These are phyloP conservation scores for Schmidtea mediterranea DNA, from an alignment of 1,140 invertebrate genomes.

Conservation along the genomic window DNA sequence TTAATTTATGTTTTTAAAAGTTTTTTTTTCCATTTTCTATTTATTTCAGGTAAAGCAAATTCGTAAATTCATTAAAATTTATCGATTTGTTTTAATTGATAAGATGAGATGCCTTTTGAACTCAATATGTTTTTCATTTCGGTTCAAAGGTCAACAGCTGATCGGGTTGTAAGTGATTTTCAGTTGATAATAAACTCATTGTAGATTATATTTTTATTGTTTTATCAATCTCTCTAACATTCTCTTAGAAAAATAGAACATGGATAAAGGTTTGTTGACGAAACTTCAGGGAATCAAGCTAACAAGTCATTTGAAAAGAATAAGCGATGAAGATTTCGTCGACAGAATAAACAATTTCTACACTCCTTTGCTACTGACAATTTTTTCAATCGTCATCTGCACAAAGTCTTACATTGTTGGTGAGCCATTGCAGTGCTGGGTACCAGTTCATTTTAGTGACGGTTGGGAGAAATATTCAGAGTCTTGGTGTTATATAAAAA, in stretches of 20 bases:
- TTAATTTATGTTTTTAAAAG: too few species aligned
- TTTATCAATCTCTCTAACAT: too few species aligned
- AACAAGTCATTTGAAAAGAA: background rate
- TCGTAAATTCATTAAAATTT: too few species aligned
- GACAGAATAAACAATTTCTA: constrained; percentile 3
- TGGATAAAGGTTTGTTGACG: background rate
- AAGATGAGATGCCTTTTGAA: too few species aligned
- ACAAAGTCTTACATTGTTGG: constrained; percentile 5
- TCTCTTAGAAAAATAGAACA: background rate
- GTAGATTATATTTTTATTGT: too few species aligned
- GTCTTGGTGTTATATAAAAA: background rate
- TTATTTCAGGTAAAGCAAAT: too few species aligned
- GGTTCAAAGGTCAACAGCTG: too few species aligned
- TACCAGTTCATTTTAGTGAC: constrained; percentile 10
- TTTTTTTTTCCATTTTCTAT: too few species aligned
- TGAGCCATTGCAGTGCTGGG: constrained; percentile 11
- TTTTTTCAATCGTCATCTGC: background rate
- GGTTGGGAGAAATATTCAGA: constrained; percentile 10
- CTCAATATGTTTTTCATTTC: too few species aligned
- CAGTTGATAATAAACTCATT: too few species aligned
- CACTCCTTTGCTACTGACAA: background rate
- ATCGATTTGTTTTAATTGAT: too few species aligned
- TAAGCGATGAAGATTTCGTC: background rate
- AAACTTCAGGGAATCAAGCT: background rate
- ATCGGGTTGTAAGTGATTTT: too few species aligned